Evolutionary conservation across 2,888 invertebrate genomes (phyloP), one percentile per base, ranked within the genome.

Genomic region (Deroplatys truncata): DNA sequence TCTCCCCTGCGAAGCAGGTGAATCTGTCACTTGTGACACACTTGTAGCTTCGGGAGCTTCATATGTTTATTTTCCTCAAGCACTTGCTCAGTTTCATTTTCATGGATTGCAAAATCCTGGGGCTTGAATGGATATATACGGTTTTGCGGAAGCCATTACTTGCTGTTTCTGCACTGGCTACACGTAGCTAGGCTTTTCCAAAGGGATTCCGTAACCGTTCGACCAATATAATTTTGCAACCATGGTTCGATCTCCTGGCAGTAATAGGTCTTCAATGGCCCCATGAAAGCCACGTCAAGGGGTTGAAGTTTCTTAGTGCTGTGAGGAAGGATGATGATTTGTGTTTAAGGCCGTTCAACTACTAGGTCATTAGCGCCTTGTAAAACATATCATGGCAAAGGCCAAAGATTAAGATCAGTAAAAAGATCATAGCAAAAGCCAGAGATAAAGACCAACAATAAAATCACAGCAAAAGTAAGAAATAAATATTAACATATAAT

Each of bases 281-380:
- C 89, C 90, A 91, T 91, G 82, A 91, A 91, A 10, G 90, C 88
- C 29, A 90, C 89, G 49, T 91, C 90, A 28, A 91, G 88, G 20
- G 91, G 90, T 82, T 91, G 91, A 13, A 91, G 2, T 43, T 90
- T 56, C 90, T 89, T 3, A 86, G 72, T 56, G 56, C 56, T 56
- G 20, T 56, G 56, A 16, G 91, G 91, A 10, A 91, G 91, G 28
- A 91, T 31, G 5, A 5, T n/a, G 84, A n/a, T n/a, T n/a, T n/a
- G n/a, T n/a, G n/a, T n/a, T n/a, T n/a, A n/a, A n/a, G n/a, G n/a
- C n/a, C n/a, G n/a, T n/a, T n/a, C n/a, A n/a, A n/a, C n/a, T n/a
- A n/a, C n/a, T n/a, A n/a, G n/a, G n/a, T n/a, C n/a, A n/a, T n/a
- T n/a, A n/a, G n/a, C n/a, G n/a, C n/a, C n/a, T n/a, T n/a, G n/a